Conservation (phyloP, 2,113 vertebrate species). For the Gambusia affinis region DNA sequence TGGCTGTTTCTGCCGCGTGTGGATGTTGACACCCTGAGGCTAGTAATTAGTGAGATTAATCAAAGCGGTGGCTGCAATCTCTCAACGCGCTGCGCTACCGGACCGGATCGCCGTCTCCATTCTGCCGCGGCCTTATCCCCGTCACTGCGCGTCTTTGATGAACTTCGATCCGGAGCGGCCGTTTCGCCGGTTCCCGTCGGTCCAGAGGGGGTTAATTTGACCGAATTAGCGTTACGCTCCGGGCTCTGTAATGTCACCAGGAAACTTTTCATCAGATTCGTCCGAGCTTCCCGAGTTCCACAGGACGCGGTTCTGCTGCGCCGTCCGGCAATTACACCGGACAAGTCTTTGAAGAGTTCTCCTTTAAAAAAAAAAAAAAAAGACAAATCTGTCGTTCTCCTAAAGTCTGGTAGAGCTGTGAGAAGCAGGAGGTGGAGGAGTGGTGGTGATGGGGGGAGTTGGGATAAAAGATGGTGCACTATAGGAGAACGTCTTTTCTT, state of each 20-base stretch:
- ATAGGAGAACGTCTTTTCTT: constrained; percentile 60
- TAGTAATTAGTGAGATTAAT: constrained; percentile 83
- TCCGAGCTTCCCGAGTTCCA: constrained; percentile 19
- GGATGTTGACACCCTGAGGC: constrained; percentile 69
- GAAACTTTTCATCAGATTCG: constrained; percentile 51
- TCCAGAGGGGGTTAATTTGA: constrained; percentile 72
- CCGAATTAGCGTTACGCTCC: constrained; percentile 65
- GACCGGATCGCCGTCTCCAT: constrained; percentile 76
- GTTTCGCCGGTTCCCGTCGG: constrained; percentile 42
- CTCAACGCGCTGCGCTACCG: constrained; percentile 46
- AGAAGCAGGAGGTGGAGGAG: neutral
- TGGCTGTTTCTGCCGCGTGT: constrained; percentile 43
- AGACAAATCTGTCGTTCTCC: constrained; percentile 27
- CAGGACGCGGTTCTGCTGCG: constrained; percentile 9
- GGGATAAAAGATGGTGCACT: constrained; percentile 27
- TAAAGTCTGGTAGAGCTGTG: constrained; percentile 21
- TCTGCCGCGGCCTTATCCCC: constrained; percentile 68
- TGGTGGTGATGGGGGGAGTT: too few relatives aligned
- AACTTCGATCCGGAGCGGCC: constrained; percentile 63
- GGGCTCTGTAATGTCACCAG: constrained; percentile 55
- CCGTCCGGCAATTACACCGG: constrained; percentile 21
- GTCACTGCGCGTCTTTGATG: constrained; percentile 75
- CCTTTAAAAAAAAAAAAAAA: neutral
- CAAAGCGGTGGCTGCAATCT: constrained; percentile 73
- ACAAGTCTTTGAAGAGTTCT: constrained; percentile 33